These are phyloP conservation scores for Lophochroa leadbeateri DNA, from an alignment of 2,113 vertebrate species.

Conservation along the genomic window DNA sequence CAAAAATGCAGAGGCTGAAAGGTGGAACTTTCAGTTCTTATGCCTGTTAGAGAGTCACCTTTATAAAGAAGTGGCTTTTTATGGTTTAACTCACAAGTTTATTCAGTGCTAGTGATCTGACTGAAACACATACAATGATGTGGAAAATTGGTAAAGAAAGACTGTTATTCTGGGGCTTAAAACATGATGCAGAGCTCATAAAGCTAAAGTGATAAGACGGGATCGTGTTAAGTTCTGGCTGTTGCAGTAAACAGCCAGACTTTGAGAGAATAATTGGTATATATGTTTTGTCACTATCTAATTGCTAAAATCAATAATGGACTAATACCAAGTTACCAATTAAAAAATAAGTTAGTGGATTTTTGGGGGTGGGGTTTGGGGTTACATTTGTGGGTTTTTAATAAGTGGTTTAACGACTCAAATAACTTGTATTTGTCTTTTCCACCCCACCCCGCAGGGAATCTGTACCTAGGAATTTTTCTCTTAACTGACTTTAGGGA, in stretches of 20 bases:
- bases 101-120: background rate
- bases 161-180: background rate
- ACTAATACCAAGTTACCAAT: background rate
- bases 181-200: background rate
- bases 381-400: background rate
- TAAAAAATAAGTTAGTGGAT: background rate
- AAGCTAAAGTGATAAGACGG: background rate
- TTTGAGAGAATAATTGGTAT: background rate
- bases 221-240: background rate
- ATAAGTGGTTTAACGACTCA: background rate
- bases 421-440: background rate
- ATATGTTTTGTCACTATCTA: constrained; percentile 28
- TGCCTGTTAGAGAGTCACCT: constrained; percentile 21
- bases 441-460: background rate
- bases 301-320: background rate
- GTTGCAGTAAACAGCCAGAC: background rate
- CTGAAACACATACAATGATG: background rate
- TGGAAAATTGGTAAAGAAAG: background rate
- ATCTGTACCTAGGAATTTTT: background rate
- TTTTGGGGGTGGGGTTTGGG: background rate
- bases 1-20: constrained; percentile 62
- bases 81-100: background rate
- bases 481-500: background rate
- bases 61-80: background rate
- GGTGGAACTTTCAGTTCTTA: constrained; percentile 64